phyloP scores from a whole-genome alignment of 2,888 invertebrate genomes.

The Mythimna ferrago region DNA sequence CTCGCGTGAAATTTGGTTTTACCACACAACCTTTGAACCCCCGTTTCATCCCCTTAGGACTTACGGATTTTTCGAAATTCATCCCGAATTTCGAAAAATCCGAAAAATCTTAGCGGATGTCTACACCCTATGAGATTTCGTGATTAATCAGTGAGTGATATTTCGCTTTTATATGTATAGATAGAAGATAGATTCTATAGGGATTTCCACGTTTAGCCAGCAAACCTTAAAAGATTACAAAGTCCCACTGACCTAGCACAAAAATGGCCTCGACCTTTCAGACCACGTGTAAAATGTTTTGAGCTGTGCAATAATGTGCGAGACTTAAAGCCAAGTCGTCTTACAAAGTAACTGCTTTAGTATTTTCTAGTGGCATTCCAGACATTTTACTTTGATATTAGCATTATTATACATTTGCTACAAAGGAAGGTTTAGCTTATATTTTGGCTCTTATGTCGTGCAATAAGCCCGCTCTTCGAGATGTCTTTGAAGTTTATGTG shows the following conservation, averaged over 20 bases:
- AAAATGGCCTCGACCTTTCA: slow-evolving; percentile 25
- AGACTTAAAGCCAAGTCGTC: neutral
- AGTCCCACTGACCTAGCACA: neutral
- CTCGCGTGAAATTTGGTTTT: no score
- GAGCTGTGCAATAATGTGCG: slow-evolving; percentile 9
- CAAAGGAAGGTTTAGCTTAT: no score
- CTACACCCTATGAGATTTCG: no score
- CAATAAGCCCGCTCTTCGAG: neutral
- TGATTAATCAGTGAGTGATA: no score
- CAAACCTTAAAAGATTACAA: neutral
- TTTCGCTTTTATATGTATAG: no score
- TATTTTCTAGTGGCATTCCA: slow-evolving; percentile 11
- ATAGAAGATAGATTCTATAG: no score
- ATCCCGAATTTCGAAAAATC: no score
- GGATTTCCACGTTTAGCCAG: slow-evolving; percentile 6
- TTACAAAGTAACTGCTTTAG: neutral
- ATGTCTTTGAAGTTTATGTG: neutral
- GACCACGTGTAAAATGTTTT: neutral
- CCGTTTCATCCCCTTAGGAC: no score
- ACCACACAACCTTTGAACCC: no score
- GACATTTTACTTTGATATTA: neutral
- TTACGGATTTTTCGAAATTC: no score
- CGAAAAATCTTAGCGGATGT: no score
- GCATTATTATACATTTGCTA: neutral
- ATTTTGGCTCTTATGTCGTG: slow-evolving; percentile 3